Evolutionary conservation across 2,888 invertebrate genomes (phyloP), one percentile per base, ranked within the genome.

Genomic region (Nomada flava): DNA sequence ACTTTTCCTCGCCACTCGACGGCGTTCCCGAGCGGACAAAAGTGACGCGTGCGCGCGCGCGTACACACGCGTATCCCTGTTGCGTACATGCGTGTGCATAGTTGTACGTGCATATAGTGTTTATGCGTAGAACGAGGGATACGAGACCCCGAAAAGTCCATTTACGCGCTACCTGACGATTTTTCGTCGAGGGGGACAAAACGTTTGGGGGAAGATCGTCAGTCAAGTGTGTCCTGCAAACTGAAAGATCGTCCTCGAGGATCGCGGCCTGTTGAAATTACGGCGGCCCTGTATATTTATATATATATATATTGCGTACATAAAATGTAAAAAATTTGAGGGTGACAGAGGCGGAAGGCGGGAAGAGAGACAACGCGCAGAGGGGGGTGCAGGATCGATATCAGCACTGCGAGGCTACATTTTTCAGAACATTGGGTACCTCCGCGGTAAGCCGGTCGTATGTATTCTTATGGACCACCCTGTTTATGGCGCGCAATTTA

Each of bases 401-500:
- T 89, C 88, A 85, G 82, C 82, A 81, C 82, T 69, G 78, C 85
- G 84, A 80, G 83, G 86, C 90, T 90, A 90, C 89, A 90, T 90
- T 89, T 90, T 90, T 90, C 90, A 90, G 89, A 89, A 88, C 88
- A 88, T 88, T 88, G 86, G 89, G 88, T 89, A 90, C 90, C 89
- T 86, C 82, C 87, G 89, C 82, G 88, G 85, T 92, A 92, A 93
- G 91, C 91, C 88, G 92, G 91, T 92, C 92, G 90, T 93, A 91
- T 93, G 92, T 93, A 93, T 93, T 92, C 92, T 90, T 90, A 92
- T 92, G 91, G 91, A 91, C 92, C 91, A 87, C 91, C 91, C 92
- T 93, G 92, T 93, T 93, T 93, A 93, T 92, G 92, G 92, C 89
- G 89, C 89, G 91, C 93, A 92, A 93, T 93, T 93, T 93, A 93